phyloP scores from a whole-genome alignment of 2,888 invertebrate genomes.

The Synergus itoensis region DNA sequence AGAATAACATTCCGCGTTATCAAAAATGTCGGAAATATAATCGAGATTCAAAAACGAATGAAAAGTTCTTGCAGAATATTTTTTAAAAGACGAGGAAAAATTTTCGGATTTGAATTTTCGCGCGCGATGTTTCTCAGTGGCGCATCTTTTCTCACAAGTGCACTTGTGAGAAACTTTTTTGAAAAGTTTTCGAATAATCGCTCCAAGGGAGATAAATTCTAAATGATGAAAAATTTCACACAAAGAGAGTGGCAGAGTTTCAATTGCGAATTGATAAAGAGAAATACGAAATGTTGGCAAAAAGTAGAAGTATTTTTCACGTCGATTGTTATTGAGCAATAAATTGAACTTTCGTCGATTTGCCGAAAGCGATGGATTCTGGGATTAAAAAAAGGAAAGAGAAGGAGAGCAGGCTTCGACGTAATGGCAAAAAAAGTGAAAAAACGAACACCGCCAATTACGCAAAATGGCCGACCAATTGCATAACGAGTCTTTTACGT shows the following conservation, averaged over 20 bases:
- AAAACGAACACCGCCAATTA: constrained; percentile 48
- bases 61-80: constrained; percentile 9
- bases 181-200: no score
- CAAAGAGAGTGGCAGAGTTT: no score
- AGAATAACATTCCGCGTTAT: neutral
- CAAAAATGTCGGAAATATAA: neutral
- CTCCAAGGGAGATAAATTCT: no score
- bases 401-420: constrained; percentile 34
- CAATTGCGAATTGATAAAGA: neutral
- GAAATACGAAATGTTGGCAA: neutral
- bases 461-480: constrained; percentile 47
- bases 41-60: neutral
- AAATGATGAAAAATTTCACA: no score
- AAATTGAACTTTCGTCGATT: constrained; percentile 2
- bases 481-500: constrained; percentile 50
- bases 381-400: neutral
- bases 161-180: no score
- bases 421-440: constrained; percentile 43
- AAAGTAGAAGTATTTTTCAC: neutral
- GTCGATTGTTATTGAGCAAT: neutral
- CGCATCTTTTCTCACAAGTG: neutral
- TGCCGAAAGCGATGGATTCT: neutral
- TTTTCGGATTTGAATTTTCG: neutral
- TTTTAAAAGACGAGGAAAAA: neutral
- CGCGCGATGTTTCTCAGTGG: neutral